Conservation (phyloP, 2,888 invertebrate species). For the Mythimna ferrago region DNA sequence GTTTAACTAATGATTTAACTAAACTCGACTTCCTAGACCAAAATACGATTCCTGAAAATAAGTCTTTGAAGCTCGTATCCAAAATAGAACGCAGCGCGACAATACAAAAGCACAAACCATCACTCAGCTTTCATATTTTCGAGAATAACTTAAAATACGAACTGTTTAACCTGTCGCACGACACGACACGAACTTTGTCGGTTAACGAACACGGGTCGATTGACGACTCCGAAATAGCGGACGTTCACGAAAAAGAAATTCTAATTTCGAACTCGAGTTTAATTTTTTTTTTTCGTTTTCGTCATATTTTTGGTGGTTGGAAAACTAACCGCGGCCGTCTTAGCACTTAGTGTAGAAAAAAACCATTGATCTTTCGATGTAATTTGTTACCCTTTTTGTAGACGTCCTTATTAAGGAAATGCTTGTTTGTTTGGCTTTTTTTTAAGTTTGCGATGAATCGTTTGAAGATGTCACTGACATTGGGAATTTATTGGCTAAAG, state of each 20-base stretch:
- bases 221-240: constrained; percentile 85
- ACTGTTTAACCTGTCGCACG: constrained; percentile 69
- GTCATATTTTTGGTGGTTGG: constrained; percentile 68
- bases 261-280: constrained; percentile 79
- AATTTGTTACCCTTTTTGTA: constrained; percentile 58
- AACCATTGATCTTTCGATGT: constrained; percentile 62
- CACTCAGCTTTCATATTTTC: constrained; percentile 46
- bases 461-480: constrained; percentile 23
- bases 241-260: constrained; percentile 76
- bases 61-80: constrained; percentile 31
- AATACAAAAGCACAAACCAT: constrained; percentile 24
- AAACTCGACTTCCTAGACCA: constrained; percentile 45
- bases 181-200: constrained; percentile 67
- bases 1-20: neutral
- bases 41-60: constrained; percentile 43
- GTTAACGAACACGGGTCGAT: constrained; percentile 77
- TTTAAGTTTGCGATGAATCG: constrained; percentile 15
- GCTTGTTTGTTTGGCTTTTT: constrained; percentile 42
- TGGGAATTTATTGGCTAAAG: neutral
- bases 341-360: constrained; percentile 57
- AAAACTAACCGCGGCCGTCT: constrained; percentile 50
- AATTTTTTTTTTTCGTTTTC: constrained; percentile 64
- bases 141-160: constrained; percentile 66
- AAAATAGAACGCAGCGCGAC: constrained; percentile 46
- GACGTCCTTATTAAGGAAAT: constrained; percentile 21